phyloP scores from a whole-genome alignment of 2,888 invertebrate genomes.

The Nipponacmea schrenckii region DNA sequence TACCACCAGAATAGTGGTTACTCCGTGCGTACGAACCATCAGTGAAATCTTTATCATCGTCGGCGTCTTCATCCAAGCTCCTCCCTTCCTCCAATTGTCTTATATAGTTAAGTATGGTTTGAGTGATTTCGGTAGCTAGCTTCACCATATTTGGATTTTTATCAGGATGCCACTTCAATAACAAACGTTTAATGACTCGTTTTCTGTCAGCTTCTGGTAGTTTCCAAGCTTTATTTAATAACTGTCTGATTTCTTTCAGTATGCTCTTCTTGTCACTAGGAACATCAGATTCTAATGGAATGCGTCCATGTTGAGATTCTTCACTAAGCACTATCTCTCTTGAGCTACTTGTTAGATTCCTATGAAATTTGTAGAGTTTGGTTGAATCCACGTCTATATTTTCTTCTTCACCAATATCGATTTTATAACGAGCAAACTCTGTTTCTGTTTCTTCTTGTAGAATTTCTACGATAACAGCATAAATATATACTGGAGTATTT shows the following conservation, averaged over 20 bases:
- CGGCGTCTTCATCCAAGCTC: background rate
- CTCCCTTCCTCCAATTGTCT: background rate
- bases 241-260: slow-evolving; percentile 10
- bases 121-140: slow-evolving; percentile 1
- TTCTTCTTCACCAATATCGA: too few species aligned
- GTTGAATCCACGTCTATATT: slow-evolving; percentile 11
- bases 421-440: too few species aligned
- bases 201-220: too few species aligned
- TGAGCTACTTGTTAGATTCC: too few species aligned
- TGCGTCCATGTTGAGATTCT: background rate
- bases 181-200: too few species aligned
- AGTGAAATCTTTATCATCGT: background rate
- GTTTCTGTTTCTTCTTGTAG: too few species aligned
- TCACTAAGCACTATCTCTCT: too few species aligned
- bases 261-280: background rate
- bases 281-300: background rate
- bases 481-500: background rate
- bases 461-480: slow-evolving; percentile 8
- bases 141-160: too few species aligned
- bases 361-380: too few species aligned
- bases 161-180: too few species aligned
- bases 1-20: too few species aligned
- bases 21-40: too few species aligned
- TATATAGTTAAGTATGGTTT: background rate
- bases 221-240: slow-evolving; percentile 2